Evolutionary conservation across 2,113 vertebrate species (phyloP).

Genomic region (Micronycteris hirsuta): DNA sequence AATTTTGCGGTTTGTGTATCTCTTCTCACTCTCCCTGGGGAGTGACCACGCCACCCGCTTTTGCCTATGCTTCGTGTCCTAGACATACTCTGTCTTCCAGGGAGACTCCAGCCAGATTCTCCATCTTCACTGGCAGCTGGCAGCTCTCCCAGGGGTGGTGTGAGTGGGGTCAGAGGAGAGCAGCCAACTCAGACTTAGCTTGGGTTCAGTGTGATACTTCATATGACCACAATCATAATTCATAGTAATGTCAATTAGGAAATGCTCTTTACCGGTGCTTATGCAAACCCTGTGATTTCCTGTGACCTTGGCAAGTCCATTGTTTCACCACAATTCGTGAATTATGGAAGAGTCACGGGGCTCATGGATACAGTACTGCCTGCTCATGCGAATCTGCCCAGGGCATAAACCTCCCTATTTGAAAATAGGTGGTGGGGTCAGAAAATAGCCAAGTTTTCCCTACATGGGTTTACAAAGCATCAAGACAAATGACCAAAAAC

Average conservation of each 20-base stretch:
- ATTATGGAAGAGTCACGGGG: constrained; percentile 13
- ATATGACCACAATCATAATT: constrained; percentile 47
- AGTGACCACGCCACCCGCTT: background rate
- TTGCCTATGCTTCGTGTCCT: background rate
- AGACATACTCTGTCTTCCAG: background rate
- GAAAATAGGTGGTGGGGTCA: constrained; percentile 7
- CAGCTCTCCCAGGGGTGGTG: background rate
- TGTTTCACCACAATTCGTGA: constrained; percentile 38
- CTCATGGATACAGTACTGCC: background rate
- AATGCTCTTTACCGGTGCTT: background rate
- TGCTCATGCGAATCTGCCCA: background rate
- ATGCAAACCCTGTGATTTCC: constrained; percentile 39
- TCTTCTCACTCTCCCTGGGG: background rate
- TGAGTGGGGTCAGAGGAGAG: background rate
- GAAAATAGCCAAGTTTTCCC: constrained; percentile 37
- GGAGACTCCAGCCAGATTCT: background rate
- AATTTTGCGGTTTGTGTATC: background rate
- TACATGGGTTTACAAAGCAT: constrained; percentile 34
- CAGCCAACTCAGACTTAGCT: constrained; percentile 38
- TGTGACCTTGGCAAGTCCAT: constrained; percentile 53
- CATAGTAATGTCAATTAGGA: constrained; percentile 34
- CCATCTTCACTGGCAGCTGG: constrained; percentile 22
- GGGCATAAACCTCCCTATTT: background rate
- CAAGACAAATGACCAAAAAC: constrained; percentile 27
- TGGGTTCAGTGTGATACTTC: background rate